Base-by-base conservation (phyloP, 1,140 invertebrate species). In the Pseudomyrmex flavicornis region DNA sequence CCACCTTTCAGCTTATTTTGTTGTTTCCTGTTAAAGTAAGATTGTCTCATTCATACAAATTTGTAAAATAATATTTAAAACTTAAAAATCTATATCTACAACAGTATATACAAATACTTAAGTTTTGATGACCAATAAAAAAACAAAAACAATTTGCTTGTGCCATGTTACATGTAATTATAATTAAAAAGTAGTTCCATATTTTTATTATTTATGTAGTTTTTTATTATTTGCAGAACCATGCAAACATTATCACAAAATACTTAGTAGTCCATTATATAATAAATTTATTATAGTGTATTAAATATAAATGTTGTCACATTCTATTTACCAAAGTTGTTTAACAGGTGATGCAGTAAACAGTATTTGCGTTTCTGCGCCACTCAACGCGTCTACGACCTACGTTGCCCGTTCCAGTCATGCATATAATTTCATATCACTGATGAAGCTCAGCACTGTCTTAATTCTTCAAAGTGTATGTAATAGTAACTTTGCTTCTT, bases 301-400 rank as follows among this genome's bases (percentile, higher is more conserved):
- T 35, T 35, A 7, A 35, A 35, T 35, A 35, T 35, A 35, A 35
- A 35, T 52, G 1, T 52, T 52, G 5, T 54, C 0, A 50, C 12
- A 44, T 17, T 7, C 13, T 72, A 80, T 50, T 80, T 80, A 80
- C 76, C 76, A 20, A 70, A 69, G 17, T 80, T 80, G 15, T 48
- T 70, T 20, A 80, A 50, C 26, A 77, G 3, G 63, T 54, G 65
- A 8, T 35, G 35, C 35, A 70, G 26, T 2, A 50, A 56, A 48
- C 26, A 48, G 44, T 66, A 88, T 95, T 94, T 90, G 94, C 93
- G 91, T 91, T 94, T 90, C 94, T 93, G 91, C 93, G 93, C 93
- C 93, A 94, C 91, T 95, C 93, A 91, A 95, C 94, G 91, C 93
- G 93, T 93, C 93, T 94, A 89, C 93, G 94, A 91, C 93, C 93